phyloP scores from a whole-genome alignment of 1,140 invertebrate species.

The Physella acuta region DNA sequence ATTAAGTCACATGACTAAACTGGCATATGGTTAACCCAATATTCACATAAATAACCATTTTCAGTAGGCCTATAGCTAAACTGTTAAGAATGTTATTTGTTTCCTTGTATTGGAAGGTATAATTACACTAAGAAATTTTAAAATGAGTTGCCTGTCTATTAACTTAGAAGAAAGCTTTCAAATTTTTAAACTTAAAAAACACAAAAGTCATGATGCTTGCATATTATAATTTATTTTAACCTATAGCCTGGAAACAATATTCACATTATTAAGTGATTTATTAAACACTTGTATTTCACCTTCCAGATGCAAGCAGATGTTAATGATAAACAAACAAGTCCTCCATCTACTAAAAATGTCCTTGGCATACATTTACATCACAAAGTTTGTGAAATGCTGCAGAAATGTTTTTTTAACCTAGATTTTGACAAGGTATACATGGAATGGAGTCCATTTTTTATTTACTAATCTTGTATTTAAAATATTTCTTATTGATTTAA shows the following conservation, averaged over 20 bases:
- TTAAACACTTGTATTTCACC: background rate
- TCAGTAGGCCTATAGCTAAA: no score
- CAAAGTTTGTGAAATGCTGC: constrained; percentile 1
- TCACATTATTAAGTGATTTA: background rate
- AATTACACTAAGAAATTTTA: no score
- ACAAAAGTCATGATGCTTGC: background rate
- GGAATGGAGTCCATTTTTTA: background rate
- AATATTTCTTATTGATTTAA: background rate
- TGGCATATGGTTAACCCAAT: no score
- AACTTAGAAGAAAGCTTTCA: background rate
- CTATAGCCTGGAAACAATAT: background rate
- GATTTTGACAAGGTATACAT: background rate
- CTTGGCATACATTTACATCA: constrained; percentile 13
- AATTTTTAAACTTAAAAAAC: background rate
- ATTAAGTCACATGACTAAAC: no score
- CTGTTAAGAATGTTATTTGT: no score
- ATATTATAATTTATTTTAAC: background rate
- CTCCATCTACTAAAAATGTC: constrained; percentile 12
- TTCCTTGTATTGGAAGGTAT: no score
- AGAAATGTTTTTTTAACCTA: background rate
- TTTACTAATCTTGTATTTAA: background rate
- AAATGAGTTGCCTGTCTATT: background rate
- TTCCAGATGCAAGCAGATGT: background rate
- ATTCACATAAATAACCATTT: no score
- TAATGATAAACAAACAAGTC: background rate